Percentiles rank a stretch among this genome's conserved stretches.
Evolutionary conservation across 1,140 invertebrate species (phyloP).

Genomic region (Brachionus koreanus): DNA sequence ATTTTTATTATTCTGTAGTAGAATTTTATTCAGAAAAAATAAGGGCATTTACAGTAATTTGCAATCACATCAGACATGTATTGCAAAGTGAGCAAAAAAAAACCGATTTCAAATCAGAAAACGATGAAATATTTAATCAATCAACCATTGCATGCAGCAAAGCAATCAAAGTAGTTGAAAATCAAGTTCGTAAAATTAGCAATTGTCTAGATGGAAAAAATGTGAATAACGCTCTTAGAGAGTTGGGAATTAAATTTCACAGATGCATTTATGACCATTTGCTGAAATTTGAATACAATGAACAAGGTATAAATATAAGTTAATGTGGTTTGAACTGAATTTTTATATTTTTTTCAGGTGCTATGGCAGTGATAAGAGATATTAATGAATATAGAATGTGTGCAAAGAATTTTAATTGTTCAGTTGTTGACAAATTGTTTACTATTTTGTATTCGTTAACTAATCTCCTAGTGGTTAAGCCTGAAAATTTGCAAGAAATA

Average conservation of each 20-base stretch:
- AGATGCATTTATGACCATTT: conserved; percentile 91
- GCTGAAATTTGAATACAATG: conserved; percentile 89
- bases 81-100: conserved; percentile 90
- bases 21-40: conserved; percentile 46
- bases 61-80: conserved; percentile 84
- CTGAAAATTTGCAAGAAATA: conserved; percentile 90
- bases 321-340: conserved; percentile 44
- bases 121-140: conserved; percentile 45
- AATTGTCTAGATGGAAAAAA: conserved; percentile 88
- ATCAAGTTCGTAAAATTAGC: conserved; percentile 73
- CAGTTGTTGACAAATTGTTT: conserved; percentile 78
- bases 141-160: conserved; percentile 73
- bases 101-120: conserved; percentile 87
- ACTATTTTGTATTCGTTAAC: conserved; percentile 90
- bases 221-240: conserved; percentile 75
- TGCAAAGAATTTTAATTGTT: conserved; percentile 69
- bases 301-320: conserved; percentile 67
- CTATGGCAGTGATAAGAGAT: conserved; percentile 95
- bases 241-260: conserved; percentile 84
- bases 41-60: conserved; percentile 76
- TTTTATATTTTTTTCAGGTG: conserved; percentile 63
- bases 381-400: conserved; percentile 86
- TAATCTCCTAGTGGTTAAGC: conserved; percentile 88
- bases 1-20: neutral
- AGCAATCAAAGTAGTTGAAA: conserved; percentile 78